Conservation (phyloP, 2,888 invertebrate genomes). For the Altica lythri region DNA sequence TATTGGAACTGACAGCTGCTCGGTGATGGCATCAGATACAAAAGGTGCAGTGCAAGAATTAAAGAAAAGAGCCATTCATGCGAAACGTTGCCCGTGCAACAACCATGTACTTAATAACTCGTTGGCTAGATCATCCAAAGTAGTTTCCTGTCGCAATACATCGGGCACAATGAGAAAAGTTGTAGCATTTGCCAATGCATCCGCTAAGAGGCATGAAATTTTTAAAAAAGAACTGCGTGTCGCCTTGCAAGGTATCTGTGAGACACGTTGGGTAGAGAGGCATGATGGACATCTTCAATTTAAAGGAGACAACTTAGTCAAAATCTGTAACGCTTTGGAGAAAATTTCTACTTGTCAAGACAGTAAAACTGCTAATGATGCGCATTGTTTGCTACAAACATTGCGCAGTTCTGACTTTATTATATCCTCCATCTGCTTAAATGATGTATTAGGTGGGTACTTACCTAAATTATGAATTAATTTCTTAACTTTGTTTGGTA, state of each 20-base stretch:
- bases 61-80: background rate
- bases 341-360: background rate
- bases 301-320: background rate
- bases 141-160: background rate
- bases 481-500: too few species aligned
- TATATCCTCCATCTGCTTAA: background rate
- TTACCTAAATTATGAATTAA: too few species aligned
- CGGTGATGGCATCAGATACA: background rate
- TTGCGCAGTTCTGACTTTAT: background rate
- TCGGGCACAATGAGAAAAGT: slow-evolving; percentile 1
- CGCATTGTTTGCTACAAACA: slow-evolving; percentile 1
- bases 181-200: background rate
- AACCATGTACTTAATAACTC: slow-evolving; percentile 1
- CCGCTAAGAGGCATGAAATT: background rate
- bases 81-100: background rate
- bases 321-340: background rate
- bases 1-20: too few species aligned
- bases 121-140: background rate
- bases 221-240: background rate
- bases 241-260: slow-evolving; percentile 1
- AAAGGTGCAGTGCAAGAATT: slow-evolving; percentile 4
- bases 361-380: background rate
- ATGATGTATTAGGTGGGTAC: too few species aligned
- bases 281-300: slow-evolving; percentile 4
- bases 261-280: background rate